Evolutionary conservation across 2,888 invertebrate genomes (phyloP), one percentile per base, ranked within the genome.

Genomic region (Biston betularia): DNA sequence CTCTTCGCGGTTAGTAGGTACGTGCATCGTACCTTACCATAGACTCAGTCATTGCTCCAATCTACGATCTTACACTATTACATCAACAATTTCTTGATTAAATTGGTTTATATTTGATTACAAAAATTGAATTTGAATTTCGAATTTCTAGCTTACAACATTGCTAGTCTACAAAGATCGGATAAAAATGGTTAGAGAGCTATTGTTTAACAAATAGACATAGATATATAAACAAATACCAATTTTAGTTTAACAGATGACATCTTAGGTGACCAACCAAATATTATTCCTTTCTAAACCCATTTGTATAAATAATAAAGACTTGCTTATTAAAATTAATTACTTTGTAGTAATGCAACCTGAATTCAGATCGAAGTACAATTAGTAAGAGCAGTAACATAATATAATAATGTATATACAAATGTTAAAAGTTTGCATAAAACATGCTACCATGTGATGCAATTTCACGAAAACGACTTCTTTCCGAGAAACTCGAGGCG

Each of bases 401-500:
- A 59, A 42, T 42, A 42, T 15, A 10, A n/a, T 40, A 15, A 35
- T 10, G 33, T n/a, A 60, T n/a, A 45, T 53, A 53, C 61, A 54
- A n/a, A n/a, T n/a, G n/a, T n/a, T n/a, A n/a, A n/a, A n/a, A n/a
- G 42, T 57, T 52, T 40, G 14, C 53, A 58, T 63, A 46, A 45
- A 60, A 53, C 49, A 64, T n/a, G 46, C 64, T 46, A 46, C 45
- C 35, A n/a, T 50, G 50, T 63, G 56, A 58, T 59, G 58, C 58
- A 58, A 65, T 65, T 35, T 44, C 54, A 42, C 48, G 34, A 48
- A 48, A 48, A 59, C 44, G 49, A 59, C 48, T 54, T 40, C 38
- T 46, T 58, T 53, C 34, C 24, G 46, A 57, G 63, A 58, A 64
- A 15, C 49, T 42, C 54, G 12, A 7, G 24, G 42, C 14, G 40